These are phyloP conservation scores for Drosophila nasuta DNA, from an alignment of 1,140 invertebrate species.

Conservation along the genomic window DNA sequence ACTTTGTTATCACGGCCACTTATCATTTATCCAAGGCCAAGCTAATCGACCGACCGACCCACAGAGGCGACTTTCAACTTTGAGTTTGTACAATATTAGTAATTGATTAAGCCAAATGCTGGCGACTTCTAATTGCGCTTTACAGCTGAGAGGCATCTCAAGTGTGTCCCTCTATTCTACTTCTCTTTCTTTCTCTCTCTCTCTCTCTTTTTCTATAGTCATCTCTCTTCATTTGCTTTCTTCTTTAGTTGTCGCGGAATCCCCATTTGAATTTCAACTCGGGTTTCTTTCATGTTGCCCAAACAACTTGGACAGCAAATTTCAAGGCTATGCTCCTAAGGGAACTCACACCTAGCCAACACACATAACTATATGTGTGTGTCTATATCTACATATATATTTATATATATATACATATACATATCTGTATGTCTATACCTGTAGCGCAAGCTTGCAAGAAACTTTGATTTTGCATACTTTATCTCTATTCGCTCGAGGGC, in stretches of 20 bases:
- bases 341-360: slow-evolving; percentile 2
- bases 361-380: neutral
- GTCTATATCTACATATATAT: neutral
- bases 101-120: slow-evolving; percentile 3
- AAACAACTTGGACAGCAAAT: slow-evolving; percentile 4
- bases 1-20: slow-evolving; percentile 63
- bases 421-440: neutral
- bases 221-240: too few relatives aligned
- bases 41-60: neutral
- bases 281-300: neutral
- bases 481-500: slow-evolving; percentile 18
- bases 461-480: slow-evolving; percentile 47
- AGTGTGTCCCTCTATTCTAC: neutral
- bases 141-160: slow-evolving; percentile 2
- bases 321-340: slow-evolving; percentile 10
- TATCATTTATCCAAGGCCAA: slow-evolving; percentile 39
- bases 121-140: neutral
- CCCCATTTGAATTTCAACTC: slow-evolving; percentile 9
- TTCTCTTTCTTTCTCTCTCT: neutral
- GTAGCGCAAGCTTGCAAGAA: slow-evolving; percentile 5
- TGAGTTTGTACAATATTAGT: neutral
- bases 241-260: slow-evolving; percentile 2
- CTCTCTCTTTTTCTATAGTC: neutral
- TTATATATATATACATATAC: neutral
- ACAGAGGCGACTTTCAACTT: neutral